Conservation (phyloP, 2,113 vertebrate species). For the Lanius ludovicianus region DNA sequence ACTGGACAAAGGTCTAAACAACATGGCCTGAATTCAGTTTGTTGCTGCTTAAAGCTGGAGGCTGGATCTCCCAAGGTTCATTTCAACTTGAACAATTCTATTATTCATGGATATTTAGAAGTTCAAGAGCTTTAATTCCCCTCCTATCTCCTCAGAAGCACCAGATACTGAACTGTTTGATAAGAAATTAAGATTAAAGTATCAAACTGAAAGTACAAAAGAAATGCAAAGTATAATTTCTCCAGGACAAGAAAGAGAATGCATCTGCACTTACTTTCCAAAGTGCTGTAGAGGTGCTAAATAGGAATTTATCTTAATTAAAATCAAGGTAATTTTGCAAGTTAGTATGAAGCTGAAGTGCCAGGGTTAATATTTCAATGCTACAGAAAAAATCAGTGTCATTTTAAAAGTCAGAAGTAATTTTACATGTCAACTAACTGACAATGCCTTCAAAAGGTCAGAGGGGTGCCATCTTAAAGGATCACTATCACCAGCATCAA, state of each 20-base stretch:
- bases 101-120: slow-evolving; percentile 25
- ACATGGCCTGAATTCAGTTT: neutral
- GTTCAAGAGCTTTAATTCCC: slow-evolving; percentile 8
- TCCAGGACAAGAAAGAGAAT: neutral
- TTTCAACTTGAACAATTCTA: neutral
- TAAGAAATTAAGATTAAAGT: slow-evolving; percentile 29
- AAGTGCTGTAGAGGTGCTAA: neutral
- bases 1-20: neutral
- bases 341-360: neutral
- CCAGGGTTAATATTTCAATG: slow-evolving; percentile 15
- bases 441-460: neutral
- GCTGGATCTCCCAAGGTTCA: neutral
- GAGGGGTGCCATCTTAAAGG: neutral
- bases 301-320: slow-evolving; percentile 50
- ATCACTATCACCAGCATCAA: neutral
- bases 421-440: neutral
- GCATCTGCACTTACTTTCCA: neutral
- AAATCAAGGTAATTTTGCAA: slow-evolving; percentile 49
- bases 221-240: slow-evolving; percentile 26
- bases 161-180: neutral
- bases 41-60: neutral
- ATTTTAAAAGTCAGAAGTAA: neutral
- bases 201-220: slow-evolving; percentile 11
- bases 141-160: neutral
- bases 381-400: neutral